Conservation (phyloP, 1,140 invertebrate species). For the Danaus melanippus region DNA sequence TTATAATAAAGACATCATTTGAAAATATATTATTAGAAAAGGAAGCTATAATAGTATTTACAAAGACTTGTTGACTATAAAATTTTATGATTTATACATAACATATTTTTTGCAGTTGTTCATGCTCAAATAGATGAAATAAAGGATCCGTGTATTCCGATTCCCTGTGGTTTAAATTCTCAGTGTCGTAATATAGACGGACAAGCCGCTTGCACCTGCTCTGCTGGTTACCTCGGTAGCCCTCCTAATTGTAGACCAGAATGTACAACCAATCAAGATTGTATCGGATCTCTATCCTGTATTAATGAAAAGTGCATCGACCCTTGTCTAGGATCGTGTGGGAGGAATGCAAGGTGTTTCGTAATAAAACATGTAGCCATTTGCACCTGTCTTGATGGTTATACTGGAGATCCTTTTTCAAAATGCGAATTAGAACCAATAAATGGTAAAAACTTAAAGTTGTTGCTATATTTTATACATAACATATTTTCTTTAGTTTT, state of each 20-base stretch:
- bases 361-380: slow-evolving; percentile 77
- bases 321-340: slow-evolving; percentile 78
- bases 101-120: slow-evolving; percentile 31
- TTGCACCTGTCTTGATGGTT: slow-evolving; percentile 77
- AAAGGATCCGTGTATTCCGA: slow-evolving; percentile 73
- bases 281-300: slow-evolving; percentile 75
- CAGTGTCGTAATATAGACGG: slow-evolving; percentile 74
- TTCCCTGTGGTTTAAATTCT: slow-evolving; percentile 79
- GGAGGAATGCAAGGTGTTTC: slow-evolving; percentile 74
- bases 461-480: no score
- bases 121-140: slow-evolving; percentile 51
- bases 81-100: slow-evolving; percentile 15
- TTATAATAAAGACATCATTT: no score
- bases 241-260: slow-evolving; percentile 79
- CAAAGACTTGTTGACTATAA: not conserved
- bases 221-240: slow-evolving; percentile 74
- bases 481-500: no score
- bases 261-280: slow-evolving; percentile 78
- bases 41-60: no score
- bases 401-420: slow-evolving; percentile 77
- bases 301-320: slow-evolving; percentile 77
- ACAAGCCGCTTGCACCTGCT: slow-evolving; percentile 75
- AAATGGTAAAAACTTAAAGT: slow-evolving; percentile 47
- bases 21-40: no score
- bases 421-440: slow-evolving; percentile 65